These are phyloP conservation scores for Malacoctenus gilli DNA, from an alignment of 2,797 vertebrate species.

Conservation along the genomic window DNA sequence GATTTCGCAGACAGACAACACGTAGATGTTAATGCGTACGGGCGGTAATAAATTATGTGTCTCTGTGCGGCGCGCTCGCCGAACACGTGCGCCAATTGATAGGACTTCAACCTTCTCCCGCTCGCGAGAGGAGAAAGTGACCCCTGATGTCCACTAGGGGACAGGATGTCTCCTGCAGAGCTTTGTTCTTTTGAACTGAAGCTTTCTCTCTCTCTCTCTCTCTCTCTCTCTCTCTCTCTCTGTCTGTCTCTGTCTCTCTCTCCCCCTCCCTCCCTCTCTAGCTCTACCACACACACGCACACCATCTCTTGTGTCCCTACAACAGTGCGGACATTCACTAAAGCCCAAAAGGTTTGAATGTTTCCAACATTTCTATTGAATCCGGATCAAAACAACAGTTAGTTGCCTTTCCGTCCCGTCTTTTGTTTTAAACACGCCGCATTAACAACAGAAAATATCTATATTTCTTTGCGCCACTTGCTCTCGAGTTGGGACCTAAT, in stretches of 20 bases:
- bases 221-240: slow-evolving; percentile 27
- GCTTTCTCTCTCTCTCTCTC: slow-evolving; percentile 20
- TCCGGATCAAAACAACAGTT: background rate
- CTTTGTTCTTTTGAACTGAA: slow-evolving; percentile 39
- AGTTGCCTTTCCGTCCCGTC: background rate
- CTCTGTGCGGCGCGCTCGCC: slow-evolving; percentile 2
- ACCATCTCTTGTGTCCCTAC: slow-evolving; percentile 32
- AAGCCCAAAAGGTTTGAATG: slow-evolving; percentile 51
- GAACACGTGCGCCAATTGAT: slow-evolving; percentile 28
- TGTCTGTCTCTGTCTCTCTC: slow-evolving; percentile 12
- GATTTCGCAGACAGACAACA: slow-evolving; percentile 41
- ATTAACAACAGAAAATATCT: slow-evolving; percentile 3
- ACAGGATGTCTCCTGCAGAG: slow-evolving; percentile 63
- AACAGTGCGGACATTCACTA: slow-evolving; percentile 43
- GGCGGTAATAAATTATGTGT: slow-evolving; percentile 39
- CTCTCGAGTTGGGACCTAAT: slow-evolving; percentile 4
- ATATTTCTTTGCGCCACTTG: slow-evolving; percentile 6
- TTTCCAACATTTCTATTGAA: slow-evolving; percentile 52
- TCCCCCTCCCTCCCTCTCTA: slow-evolving; percentile 13
- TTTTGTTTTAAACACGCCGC: background rate
- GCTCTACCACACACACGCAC: too few relatives aligned
- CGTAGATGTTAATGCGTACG: slow-evolving; percentile 36
- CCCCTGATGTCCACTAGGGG: slow-evolving; percentile 69
- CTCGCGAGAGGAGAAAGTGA: slow-evolving; percentile 18
- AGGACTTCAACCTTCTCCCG: slow-evolving; percentile 14